These are phyloP conservation scores for Neodiprion lecontei DNA, from an alignment of 1,140 invertebrate genomes.

Conservation along the genomic window DNA sequence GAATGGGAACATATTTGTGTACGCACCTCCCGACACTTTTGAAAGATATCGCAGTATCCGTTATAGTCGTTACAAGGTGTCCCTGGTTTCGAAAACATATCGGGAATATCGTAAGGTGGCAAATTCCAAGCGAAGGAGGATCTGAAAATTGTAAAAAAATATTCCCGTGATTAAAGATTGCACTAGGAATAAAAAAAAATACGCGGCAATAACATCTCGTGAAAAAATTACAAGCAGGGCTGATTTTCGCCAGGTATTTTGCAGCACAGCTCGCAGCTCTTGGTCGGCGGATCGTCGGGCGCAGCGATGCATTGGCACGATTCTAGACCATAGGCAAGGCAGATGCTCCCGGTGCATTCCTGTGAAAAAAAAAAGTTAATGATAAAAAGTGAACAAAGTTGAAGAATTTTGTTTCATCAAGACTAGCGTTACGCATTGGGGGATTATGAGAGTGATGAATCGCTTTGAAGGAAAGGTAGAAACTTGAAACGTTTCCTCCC, in stretches of 20 bases:
- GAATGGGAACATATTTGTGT: background rate
- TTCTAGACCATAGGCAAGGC: constrained; percentile 90
- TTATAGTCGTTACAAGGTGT: constrained; percentile 98
- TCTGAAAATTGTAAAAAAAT: constrained; percentile 60
- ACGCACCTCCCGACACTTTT: constrained; percentile 88
- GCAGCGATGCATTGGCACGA: constrained; percentile 92
- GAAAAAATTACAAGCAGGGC: constrained; percentile 67
- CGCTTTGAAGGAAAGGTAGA: no score
- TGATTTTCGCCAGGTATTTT: constrained; percentile 84
- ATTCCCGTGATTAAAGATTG: no score
- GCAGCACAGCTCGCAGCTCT: constrained; percentile 90
- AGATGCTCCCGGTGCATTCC: constrained; percentile 94
- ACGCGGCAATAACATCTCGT: no score
- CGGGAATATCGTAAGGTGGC: constrained; percentile 86
- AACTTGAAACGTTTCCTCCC: no score
- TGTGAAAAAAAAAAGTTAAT: constrained; percentile 37
- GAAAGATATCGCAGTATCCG: constrained; percentile 99
- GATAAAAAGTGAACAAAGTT: no score
- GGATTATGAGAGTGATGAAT: no score
- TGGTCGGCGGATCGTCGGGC: constrained; percentile 77
- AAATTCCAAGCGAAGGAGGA: constrained; percentile 93
- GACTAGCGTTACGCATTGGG: no score
- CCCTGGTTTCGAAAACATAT: constrained; percentile 92
- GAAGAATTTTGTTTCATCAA: no score
- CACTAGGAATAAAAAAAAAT: background rate